Conservation (phyloP, 1,140 invertebrate genomes). For the Drosophila subpulchrella region DNA sequence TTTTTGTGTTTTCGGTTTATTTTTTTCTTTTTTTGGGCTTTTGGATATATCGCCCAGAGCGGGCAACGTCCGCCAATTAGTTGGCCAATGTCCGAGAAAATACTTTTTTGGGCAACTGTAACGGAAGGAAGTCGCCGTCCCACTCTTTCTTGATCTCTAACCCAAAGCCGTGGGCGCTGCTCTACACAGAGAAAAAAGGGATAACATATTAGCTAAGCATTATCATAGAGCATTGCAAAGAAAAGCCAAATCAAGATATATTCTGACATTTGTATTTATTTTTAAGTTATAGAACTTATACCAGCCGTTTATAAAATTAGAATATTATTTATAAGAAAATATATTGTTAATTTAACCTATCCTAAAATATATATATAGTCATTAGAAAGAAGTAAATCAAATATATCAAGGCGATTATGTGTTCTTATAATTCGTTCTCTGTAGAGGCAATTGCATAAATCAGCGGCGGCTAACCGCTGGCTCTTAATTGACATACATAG, state of each 20-base stretch:
- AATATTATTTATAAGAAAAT: too few relatives aligned
- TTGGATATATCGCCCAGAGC: conserved; percentile 52
- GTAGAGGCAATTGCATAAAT: conserved; percentile 72
- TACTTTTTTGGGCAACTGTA: conserved; percentile 67
- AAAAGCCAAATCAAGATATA: too few relatives aligned
- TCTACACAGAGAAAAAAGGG: conserved; percentile 7
- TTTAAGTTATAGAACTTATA: too few relatives aligned
- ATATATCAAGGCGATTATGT: not conserved
- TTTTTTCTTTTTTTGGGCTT: conserved; percentile 8
- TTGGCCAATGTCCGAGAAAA: conserved; percentile 59
- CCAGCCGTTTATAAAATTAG: too few relatives aligned
- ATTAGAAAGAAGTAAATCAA: too few relatives aligned
- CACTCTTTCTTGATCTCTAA: conserved; percentile 32
- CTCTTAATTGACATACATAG: conserved; percentile 76
- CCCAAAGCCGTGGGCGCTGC: conserved; percentile 31
- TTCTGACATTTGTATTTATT: too few relatives aligned
- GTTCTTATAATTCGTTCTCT: conserved; percentile 5
- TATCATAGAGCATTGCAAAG: too few relatives aligned
- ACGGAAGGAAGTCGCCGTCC: conserved; percentile 70
- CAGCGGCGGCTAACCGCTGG: conserved; percentile 52
- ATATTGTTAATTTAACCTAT: too few relatives aligned
- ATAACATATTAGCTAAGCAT: too few relatives aligned
- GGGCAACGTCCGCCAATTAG: conserved; percentile 77
- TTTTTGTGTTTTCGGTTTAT: conserved; percentile 8
- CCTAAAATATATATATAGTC: too few relatives aligned